Base-by-base conservation (phyloP, 2,113 vertebrate species). In the Oncorhynchus clarkii region DNA sequence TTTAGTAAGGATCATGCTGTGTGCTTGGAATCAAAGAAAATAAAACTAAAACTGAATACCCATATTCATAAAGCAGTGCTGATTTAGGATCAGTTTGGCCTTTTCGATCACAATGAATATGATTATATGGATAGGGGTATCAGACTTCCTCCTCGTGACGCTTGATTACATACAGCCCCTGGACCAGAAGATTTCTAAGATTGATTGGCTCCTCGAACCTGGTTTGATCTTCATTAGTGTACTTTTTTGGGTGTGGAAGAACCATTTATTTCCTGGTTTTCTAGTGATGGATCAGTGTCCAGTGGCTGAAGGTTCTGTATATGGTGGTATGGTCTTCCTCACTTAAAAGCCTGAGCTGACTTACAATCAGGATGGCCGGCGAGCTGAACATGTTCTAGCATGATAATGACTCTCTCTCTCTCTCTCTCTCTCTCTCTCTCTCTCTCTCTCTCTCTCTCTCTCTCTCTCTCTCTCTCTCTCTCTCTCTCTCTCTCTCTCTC, bases 371-470 rank as follows among this genome's bases (percentile, higher is more conserved):
- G 16, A 22, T 16, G 59, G 11, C 72, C 51, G 49, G 34, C 49
- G 31, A 60, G 67, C 48, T 34, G 67, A 39, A 77, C 74, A 70
- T 82, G 77, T 57, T 70, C 64, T 26, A 49, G 81, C 74, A 77
- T 74, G 67, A 74, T 77, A 79, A 80, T 16, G 45, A 77, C 20
- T 45, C 71, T 39, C n/a, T 14, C 22, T 34, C 31, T 14, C 26
- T 24, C 64, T 16, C 70, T 11, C 66, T 4, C 66, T 4, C 34
- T 22, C 66, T 16, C 51, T 6, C 57, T 20, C 16, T 6, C 57
- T 20, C 57, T 20, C 16, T 6, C 20, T 20, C 71, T 18, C n/a
- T 4, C 16, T 24, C 57, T 14, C 57, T 20, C 16, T 6, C 20
- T 20, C 71, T 18, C n/a, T 4, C 16, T 24, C 57, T 14, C 20